A percentile compares a stretch with the other conserved stretches of the same genome.
Conservation (phyloP, 2,113 vertebrate genomes). For the Colinus virginianus region DNA sequence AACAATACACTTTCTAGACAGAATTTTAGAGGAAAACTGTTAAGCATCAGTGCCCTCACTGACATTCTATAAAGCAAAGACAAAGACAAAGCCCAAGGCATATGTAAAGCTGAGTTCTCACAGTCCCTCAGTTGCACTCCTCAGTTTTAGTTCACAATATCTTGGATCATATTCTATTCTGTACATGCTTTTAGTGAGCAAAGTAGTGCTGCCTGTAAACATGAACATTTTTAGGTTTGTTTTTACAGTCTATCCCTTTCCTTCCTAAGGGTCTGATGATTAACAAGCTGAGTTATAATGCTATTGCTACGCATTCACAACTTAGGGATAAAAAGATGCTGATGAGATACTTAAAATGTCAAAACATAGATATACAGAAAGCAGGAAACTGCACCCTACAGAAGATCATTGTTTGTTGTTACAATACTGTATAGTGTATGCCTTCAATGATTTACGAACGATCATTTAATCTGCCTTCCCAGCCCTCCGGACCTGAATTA, state of each 20-base stretch:
- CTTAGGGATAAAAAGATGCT: slow-evolving; percentile 21
- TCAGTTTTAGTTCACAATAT: neutral
- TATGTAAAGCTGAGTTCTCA: neutral
- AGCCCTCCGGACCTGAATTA: slow-evolving; percentile 48
- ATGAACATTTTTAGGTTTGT: neutral
- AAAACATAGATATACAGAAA: slow-evolving; percentile 27
- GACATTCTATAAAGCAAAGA: neutral
- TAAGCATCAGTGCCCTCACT: neutral
- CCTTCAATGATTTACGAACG: slow-evolving; percentile 14
- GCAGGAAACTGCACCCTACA: slow-evolving; percentile 54
- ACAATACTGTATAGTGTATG: neutral
- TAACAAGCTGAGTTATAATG: neutral
- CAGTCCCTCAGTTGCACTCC: neutral
- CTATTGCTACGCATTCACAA: neutral
- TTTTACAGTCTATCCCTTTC: slow-evolving; percentile 44
- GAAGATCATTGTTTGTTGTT: slow-evolving; percentile 27
- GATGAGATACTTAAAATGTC: slow-evolving; percentile 52
- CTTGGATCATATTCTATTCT: neutral
- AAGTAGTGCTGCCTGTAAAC: neutral
- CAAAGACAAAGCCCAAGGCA: neutral
- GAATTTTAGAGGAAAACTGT: neutral
- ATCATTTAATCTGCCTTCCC: slow-evolving; percentile 52
- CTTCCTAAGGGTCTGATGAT: slow-evolving; percentile 44
- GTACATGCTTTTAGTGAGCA: neutral
- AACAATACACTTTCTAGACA: neutral